Percentiles rank a stretch among this genome's conserved stretches.
phyloP scores from a whole-genome alignment of 2,797 vertebrate species.

The Dipus sagitta region DNA sequence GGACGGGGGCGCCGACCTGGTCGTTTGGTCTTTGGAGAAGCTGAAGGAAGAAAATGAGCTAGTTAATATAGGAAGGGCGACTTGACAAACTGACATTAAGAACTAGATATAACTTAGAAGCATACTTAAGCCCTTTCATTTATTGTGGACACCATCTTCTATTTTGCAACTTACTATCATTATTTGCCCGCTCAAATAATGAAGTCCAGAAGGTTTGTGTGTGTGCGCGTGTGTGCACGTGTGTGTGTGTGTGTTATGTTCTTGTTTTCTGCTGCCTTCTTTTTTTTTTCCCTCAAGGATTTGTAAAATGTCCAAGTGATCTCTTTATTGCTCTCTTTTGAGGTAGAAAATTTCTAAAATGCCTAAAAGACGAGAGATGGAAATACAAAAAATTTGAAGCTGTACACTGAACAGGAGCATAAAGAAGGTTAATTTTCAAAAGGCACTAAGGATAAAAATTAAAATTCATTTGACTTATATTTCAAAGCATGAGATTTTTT shows the following conservation, averaged over 20 bases:
- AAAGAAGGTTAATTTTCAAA: slow-evolving; percentile 29
- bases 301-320: slow-evolving; percentile 10
- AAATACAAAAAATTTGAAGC: slow-evolving; percentile 26
- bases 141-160: not conserved
- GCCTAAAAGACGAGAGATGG: not conserved
- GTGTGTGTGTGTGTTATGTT: not conserved
- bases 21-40: slow-evolving; percentile 71
- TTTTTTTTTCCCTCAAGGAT: not conserved
- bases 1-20: slow-evolving; percentile 75
- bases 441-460: not conserved
- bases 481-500: not conserved
- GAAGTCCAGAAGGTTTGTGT: not conserved
- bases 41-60: slow-evolving; percentile 78
- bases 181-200: not conserved
- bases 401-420: not conserved
- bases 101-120: not conserved
- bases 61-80: slow-evolving; percentile 52
- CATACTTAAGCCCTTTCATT: not conserved
- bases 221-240: no score
- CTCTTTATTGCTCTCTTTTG: slow-evolving; percentile 9
- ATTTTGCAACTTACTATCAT: not conserved
- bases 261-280: not conserved
- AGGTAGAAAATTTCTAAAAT: slow-evolving; percentile 53
- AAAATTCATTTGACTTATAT: slow-evolving; percentile 20
- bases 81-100: not conserved